Base-by-base conservation (phyloP, 2,113 vertebrate genomes). In the Gnathonemus longibarbis region DNA sequence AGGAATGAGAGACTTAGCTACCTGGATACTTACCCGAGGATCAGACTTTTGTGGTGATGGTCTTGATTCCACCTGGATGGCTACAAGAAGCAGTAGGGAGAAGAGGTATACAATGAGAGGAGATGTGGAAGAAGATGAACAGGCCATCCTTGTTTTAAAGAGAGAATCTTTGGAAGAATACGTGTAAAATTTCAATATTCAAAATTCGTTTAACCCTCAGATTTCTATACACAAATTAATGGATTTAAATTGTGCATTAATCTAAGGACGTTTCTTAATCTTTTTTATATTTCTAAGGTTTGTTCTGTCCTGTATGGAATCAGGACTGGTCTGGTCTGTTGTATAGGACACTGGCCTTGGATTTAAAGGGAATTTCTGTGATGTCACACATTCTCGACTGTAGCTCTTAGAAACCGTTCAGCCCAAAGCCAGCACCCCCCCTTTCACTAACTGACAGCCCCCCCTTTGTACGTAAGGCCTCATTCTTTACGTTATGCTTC, bases 331-430 rank as follows among this genome's bases (percentile, higher is more conserved):
- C 91, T 89, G 49, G n/a, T 84, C 52, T 92, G 88, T 27, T 3
- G 1, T 45, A 27, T 35, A 35, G 42, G 3, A 17, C 88, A n/a
- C 6, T 39, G 70, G 19, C 11, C 42, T 2, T 10, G 9, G 3
- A 88, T 93, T 89, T 92, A 92, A 92, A 91, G 74, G 19, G 19
- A n/a, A 53, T 62, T 27, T 15, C 52, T 83, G 84, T 93, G 91
- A 93, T 74, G 91, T 93, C 93, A 92, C 92, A 90, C 91, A 92
- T 92, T 90, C 91, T 90, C 48, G 3, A 31, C 13, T 5, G 89
- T 91, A 27, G 77, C 90, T 85, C 87, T 4, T 46, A 84, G 92
- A 84, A 52, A 92, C 84, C 13, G 24, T 24, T 31, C 88, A 45
- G 74, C 66, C 88, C 84, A 66, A 91, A 92, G 21, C 31, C 74